These are phyloP conservation scores for Ricordea florida DNA, from an alignment of 92 coral and sea anemone species.

Conservation along the genomic window DNA sequence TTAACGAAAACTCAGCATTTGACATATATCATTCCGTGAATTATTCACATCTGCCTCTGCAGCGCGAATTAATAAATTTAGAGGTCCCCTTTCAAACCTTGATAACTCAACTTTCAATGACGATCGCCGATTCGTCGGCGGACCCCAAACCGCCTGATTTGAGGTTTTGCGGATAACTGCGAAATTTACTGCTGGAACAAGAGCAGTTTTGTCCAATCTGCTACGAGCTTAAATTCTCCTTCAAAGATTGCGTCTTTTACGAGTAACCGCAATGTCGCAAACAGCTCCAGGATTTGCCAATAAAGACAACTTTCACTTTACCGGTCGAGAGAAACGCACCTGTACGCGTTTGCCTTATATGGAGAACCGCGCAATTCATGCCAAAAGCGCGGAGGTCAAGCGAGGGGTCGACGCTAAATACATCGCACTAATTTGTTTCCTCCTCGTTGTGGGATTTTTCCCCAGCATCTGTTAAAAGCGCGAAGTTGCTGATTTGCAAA, in stretches of 20 bases:
- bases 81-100: constrained; percentile 9
- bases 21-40: constrained; percentile 80
- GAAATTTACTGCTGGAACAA: too few relatives aligned
- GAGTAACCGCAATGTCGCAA: background rate
- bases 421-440: too few relatives aligned
- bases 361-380: constrained; percentile 23
- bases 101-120: background rate
- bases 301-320: background rate
- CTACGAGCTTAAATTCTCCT: too few relatives aligned
- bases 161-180: background rate
- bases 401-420: background rate
- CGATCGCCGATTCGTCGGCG: background rate
- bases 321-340: constrained; percentile 11
- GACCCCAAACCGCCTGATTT: too few relatives aligned
- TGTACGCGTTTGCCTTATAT: constrained; percentile 11
- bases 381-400: constrained; percentile 9
- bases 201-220: too few relatives aligned
- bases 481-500: too few relatives aligned
- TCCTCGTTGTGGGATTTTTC: too few relatives aligned
- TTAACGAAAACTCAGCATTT: constrained; percentile 91
- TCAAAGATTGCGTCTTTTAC: background rate
- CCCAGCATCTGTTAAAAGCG: too few relatives aligned
- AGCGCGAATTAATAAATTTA: constrained; percentile 72
- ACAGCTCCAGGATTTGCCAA: background rate
- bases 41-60: constrained; percentile 87